phyloP scores from a whole-genome alignment of 2,888 invertebrate genomes.

The Ectropis crepuscularia region DNA sequence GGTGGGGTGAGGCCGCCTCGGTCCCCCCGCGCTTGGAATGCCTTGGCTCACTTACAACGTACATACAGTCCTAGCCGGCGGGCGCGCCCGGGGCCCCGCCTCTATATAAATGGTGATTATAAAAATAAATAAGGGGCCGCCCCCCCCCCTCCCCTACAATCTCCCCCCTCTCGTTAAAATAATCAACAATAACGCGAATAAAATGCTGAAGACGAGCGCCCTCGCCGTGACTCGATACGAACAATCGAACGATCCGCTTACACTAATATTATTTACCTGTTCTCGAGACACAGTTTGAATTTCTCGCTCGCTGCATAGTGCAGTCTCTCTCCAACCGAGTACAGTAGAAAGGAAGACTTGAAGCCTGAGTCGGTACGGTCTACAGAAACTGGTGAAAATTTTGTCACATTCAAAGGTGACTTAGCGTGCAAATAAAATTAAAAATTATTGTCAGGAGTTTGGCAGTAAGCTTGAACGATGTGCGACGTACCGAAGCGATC shows the following conservation, averaged over 20 bases:
- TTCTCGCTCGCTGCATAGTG: no score
- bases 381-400: no score
- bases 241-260: constrained; percentile 7
- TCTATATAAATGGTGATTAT: constrained; percentile 77
- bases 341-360: no score
- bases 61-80: constrained; percentile 7
- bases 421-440: no score
- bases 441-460: no score
- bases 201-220: constrained; percentile 52
- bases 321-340: no score
- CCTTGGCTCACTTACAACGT: constrained; percentile 62
- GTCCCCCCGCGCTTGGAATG: constrained; percentile 79
- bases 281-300: no score
- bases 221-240: constrained; percentile 36
- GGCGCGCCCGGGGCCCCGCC: background rate
- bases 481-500: no score
- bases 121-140: constrained; percentile 81
- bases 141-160: constrained; percentile 64
- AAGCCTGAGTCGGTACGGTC: no score
- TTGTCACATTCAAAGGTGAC: no score
- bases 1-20: constrained; percentile 62
- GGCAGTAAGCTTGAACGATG: no score
- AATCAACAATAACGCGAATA: constrained; percentile 64
- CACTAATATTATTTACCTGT: constrained; percentile 7
- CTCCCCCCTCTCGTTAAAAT: constrained; percentile 53